These are phyloP conservation scores for Cydia splendana DNA, from an alignment of 1,140 invertebrate genomes.

Conservation along the genomic window DNA sequence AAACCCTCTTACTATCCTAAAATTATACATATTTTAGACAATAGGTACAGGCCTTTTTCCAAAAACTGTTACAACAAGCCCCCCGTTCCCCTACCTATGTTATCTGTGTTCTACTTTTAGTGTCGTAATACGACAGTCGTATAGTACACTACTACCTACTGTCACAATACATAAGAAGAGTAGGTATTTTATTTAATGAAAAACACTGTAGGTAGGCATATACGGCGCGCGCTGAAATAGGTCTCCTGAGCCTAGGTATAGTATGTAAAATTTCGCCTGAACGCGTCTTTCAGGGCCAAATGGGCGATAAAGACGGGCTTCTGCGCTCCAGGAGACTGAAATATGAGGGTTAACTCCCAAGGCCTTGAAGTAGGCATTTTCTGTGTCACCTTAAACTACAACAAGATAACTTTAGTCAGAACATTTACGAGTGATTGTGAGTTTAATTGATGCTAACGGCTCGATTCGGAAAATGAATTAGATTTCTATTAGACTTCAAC, in stretches of 20 bases:
- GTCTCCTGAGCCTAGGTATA: background rate
- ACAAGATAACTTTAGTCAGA: background rate
- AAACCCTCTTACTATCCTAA: no score
- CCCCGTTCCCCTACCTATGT: no score
- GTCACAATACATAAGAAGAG: background rate
- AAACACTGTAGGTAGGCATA: background rate
- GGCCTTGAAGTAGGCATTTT: background rate
- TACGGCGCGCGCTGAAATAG: constrained; percentile 20
- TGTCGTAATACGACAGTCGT: background rate
- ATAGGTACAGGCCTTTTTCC: no score
- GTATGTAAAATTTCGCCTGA: constrained; percentile 15
- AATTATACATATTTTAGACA: no score
- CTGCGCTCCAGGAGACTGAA: constrained; percentile 11
- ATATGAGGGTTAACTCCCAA: constrained; percentile 23
- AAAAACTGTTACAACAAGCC: no score
- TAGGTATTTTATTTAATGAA: background rate
- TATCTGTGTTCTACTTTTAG: background rate
- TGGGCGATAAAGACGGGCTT: constrained; percentile 26
- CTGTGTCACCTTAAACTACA: background rate
- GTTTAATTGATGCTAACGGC: background rate
- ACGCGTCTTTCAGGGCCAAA: background rate
- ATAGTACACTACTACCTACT: background rate
- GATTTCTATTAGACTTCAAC: no score
- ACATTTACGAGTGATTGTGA: background rate
- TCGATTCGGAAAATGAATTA: no score